These are phyloP conservation scores for Forbesichthys papilliferus DNA, from an alignment of 2,113 vertebrate species.

Conservation along the genomic window DNA sequence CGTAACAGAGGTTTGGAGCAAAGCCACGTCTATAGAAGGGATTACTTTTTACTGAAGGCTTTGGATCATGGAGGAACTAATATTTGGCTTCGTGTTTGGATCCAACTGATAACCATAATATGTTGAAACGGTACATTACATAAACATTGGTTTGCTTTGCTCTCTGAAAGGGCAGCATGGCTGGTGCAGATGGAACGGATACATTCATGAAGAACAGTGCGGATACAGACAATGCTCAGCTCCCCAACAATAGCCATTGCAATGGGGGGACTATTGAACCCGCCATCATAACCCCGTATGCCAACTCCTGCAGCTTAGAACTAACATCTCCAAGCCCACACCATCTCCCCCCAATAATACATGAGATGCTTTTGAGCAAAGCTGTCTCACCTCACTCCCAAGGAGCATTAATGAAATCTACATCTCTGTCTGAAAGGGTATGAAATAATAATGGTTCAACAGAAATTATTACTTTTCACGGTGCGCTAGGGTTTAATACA, in stretches of 20 bases:
- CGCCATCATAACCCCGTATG: slow-evolving; percentile 57
- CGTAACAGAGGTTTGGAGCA: slow-evolving; percentile 75
- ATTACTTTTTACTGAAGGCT: slow-evolving; percentile 60
- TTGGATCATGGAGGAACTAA: slow-evolving; percentile 59
- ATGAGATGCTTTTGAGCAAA: slow-evolving; percentile 64
- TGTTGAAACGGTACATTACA: slow-evolving; percentile 56
- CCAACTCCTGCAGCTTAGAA: slow-evolving; percentile 59
- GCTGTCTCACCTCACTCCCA: slow-evolving; percentile 67
- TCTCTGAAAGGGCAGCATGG: slow-evolving; percentile 71
- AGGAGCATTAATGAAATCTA: slow-evolving; percentile 72
- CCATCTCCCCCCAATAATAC: slow-evolving; percentile 68
- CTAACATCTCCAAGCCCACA: slow-evolving; percentile 59
- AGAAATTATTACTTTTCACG: slow-evolving; percentile 76
- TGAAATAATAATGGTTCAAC: slow-evolving; percentile 72
- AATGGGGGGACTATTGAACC: slow-evolving; percentile 63
- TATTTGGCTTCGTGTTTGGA: slow-evolving; percentile 72
- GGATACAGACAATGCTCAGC: slow-evolving; percentile 72
- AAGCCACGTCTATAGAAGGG: slow-evolving; percentile 66
- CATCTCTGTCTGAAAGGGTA: slow-evolving; percentile 74
- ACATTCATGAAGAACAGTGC: slow-evolving; percentile 80
- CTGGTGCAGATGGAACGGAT: slow-evolving; percentile 78
- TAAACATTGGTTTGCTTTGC: slow-evolving; percentile 67
- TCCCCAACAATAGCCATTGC: slow-evolving; percentile 64
- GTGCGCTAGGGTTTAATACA: slow-evolving; percentile 73
- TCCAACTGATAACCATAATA: slow-evolving; percentile 64